phyloP scores from a whole-genome alignment of 2,888 invertebrate genomes.

The Sturmia bella region DNA sequence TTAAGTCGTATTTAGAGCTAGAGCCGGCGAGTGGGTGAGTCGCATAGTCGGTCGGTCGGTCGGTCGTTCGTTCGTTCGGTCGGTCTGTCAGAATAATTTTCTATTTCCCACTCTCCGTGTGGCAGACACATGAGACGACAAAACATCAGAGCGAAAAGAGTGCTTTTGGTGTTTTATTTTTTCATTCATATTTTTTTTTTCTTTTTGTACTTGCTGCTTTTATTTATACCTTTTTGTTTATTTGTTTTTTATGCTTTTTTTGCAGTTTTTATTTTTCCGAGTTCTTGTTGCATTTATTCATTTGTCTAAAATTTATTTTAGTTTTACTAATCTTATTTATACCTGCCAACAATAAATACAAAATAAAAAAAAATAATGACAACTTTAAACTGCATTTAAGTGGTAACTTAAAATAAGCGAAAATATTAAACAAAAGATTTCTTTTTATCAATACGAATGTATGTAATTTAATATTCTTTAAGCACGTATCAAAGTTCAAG shows the following conservation, averaged over 20 bases:
- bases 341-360: not conserved
- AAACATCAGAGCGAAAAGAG: constrained; percentile 20
- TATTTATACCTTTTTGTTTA: constrained; percentile 38
- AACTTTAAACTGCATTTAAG: constrained; percentile 18
- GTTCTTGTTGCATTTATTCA: constrained; percentile 63
- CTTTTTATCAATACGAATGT: too few species aligned
- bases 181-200: constrained; percentile 33
- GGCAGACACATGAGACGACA: not conserved
- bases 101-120: constrained; percentile 40
- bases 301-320: constrained; percentile 39
- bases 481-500: too few species aligned
- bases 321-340: constrained; percentile 3
- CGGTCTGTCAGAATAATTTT: constrained; percentile 5
- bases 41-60: constrained; percentile 38
- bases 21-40: constrained; percentile 30
- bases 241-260: constrained; percentile 64
- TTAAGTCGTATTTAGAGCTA: constrained; percentile 27
- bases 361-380: constrained; percentile 21
- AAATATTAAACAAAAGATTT: not conserved
- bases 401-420: not conserved
- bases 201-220: constrained; percentile 55
- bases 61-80: constrained; percentile 32
- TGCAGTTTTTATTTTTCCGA: constrained; percentile 74
- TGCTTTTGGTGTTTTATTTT: constrained; percentile 44
- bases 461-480: not conserved